These are phyloP conservation scores for Amphipyra berbera DNA, from an alignment of 2,888 invertebrate species.

Conservation along the genomic window DNA sequence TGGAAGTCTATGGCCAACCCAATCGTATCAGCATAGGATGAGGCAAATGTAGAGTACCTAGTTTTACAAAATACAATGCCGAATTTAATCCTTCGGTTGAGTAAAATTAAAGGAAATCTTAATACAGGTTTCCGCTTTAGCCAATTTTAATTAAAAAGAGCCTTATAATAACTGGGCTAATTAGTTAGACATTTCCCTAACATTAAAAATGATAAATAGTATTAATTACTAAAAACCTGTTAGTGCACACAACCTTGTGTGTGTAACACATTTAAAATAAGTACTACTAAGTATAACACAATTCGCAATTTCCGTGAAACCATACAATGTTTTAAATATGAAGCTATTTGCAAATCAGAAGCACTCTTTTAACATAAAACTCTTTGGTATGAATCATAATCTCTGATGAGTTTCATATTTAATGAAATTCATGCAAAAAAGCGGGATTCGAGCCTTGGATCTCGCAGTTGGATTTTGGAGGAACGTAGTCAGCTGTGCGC, in stretches of 20 bases:
- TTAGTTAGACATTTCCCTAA: constrained; percentile 29
- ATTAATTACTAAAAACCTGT: constrained; percentile 20
- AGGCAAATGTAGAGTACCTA: not conserved
- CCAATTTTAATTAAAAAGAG: constrained; percentile 39
- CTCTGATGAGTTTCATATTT: constrained; percentile 51
- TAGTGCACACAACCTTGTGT: constrained; percentile 16
- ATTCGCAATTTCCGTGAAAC: constrained; percentile 9
- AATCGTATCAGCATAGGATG: no score
- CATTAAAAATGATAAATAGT: constrained; percentile 32
- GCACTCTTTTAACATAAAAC: constrained; percentile 43
- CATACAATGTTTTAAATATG: constrained; percentile 13
- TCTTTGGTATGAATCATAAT: constrained; percentile 46
- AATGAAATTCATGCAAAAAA: constrained; percentile 62
- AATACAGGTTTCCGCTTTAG: constrained; percentile 27
- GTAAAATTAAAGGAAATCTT: constrained; percentile 33
- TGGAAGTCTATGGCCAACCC: no score
- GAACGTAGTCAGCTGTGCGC: constrained; percentile 84
- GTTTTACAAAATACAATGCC: constrained; percentile 5
- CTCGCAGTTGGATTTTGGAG: constrained; percentile 71
- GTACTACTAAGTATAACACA: not conserved
- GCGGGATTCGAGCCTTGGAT: constrained; percentile 40
- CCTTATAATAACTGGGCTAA: constrained; percentile 28
- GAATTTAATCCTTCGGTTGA: constrained; percentile 27
- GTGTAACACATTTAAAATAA: constrained; percentile 7
- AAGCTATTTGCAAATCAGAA: constrained; percentile 22